These are phyloP conservation scores for Myotis pilosus DNA, from an alignment of 2,797 vertebrate species.

Conservation along the genomic window DNA sequence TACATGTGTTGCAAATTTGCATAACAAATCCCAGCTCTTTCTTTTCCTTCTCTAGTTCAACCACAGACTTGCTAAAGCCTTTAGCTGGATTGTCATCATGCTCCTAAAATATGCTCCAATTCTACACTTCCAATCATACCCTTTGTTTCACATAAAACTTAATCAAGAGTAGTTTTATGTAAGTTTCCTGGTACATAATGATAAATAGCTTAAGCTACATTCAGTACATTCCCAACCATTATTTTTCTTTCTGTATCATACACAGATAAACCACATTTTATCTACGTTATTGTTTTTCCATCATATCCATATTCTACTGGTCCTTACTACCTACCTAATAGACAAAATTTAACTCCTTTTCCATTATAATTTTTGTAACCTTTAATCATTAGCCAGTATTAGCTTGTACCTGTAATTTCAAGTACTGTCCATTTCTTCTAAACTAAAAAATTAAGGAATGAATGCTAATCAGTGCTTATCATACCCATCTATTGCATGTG, in stretches of 20 bases:
- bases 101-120: slow-evolving; percentile 46
- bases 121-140: slow-evolving; percentile 50
- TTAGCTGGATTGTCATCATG: slow-evolving; percentile 1
- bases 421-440: not conserved
- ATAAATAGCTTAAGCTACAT: slow-evolving; percentile 52
- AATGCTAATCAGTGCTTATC: not conserved
- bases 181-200: slow-evolving; percentile 70
- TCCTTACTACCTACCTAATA: slow-evolving; percentile 5
- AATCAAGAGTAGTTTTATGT: slow-evolving; percentile 66
- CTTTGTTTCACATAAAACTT: slow-evolving; percentile 61
- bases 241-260: slow-evolving; percentile 55
- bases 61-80: slow-evolving; percentile 8
- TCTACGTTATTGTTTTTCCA: slow-evolving; percentile 22
- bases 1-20: slow-evolving; percentile 24
- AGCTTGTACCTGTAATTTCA: not conserved
- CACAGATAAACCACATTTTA: slow-evolving; percentile 48
- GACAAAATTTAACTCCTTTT: slow-evolving; percentile 51
- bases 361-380: not conserved
- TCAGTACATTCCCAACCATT: slow-evolving; percentile 39
- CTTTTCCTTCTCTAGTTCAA: not conserved
- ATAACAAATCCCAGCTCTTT: slow-evolving; percentile 27
- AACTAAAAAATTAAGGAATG: not conserved
- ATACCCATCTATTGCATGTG: not conserved
- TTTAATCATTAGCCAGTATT: not conserved
- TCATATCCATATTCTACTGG: not conserved